Conservation (phyloP, 1,140 invertebrate genomes). For the Potamilus streckersoni region DNA sequence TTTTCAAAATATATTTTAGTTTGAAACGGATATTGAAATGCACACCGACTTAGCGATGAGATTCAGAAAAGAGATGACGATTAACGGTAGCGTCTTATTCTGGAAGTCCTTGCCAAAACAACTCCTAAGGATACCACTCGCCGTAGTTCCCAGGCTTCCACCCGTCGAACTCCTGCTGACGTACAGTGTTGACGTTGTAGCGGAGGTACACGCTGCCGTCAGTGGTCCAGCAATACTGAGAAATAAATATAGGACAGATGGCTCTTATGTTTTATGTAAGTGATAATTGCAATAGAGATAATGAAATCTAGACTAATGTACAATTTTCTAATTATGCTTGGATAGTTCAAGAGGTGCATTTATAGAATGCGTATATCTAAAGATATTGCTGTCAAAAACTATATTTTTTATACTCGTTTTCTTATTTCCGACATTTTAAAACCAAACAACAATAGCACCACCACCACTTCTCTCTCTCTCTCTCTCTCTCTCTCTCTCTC, state of each 20-base stretch:
- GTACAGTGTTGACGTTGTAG: neutral
- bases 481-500: no score
- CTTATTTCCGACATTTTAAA: no score
- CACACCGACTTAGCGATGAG: neutral
- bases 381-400: no score
- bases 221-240: neutral
- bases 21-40: conserved; percentile 1
- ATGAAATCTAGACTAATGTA: no score
- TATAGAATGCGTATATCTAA: no score
- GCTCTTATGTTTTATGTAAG: conserved; percentile 1
- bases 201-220: conserved; percentile 1
- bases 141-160: neutral
- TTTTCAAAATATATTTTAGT: neutral
- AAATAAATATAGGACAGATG: neutral
- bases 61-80: conserved; percentile 2
- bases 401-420: no score
- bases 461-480: no score
- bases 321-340: no score
- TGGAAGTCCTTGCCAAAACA: neutral
- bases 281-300: no score
- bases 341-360: no score
- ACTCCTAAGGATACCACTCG: neutral
- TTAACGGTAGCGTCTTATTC: neutral
- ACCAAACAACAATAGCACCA: no score
- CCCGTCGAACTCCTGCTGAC: neutral